Evolutionary conservation across 2,888 invertebrate species (phyloP).

Genomic region (Apotomis betuletana): DNA sequence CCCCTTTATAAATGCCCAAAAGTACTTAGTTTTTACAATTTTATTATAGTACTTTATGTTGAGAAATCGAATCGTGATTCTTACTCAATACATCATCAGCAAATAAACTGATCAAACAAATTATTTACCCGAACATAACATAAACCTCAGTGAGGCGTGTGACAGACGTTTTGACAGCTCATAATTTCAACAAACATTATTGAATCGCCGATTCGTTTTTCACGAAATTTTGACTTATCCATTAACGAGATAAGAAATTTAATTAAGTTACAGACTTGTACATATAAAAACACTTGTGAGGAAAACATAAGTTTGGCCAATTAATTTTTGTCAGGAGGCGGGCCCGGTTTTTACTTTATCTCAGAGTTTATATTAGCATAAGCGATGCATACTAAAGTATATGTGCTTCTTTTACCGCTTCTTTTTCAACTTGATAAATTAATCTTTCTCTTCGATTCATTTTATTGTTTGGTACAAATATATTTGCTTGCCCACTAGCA

Average conservation of each 20-base stretch:
- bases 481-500: too few relatives aligned
- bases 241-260: constrained; percentile 49
- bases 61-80: not conserved
- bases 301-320: constrained; percentile 28
- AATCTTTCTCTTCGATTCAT: too few relatives aligned
- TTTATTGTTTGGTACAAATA: too few relatives aligned
- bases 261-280: constrained; percentile 26
- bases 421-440: too few relatives aligned
- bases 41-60: too few relatives aligned
- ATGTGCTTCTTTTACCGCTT: not conserved
- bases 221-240: constrained; percentile 61
- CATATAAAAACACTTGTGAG: constrained; percentile 9
- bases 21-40: too few relatives aligned
- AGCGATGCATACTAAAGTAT: constrained; percentile 17
- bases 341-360: constrained; percentile 2
- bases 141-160: constrained; percentile 49
- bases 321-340: constrained; percentile 21
- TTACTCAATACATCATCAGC: constrained; percentile 1
- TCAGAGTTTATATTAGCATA: constrained; percentile 11
- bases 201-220: constrained; percentile 51
- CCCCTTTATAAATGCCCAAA: too few relatives aligned
- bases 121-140: constrained; percentile 48
- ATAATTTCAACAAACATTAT: constrained; percentile 56
- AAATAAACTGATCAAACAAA: constrained; percentile 30
- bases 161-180: constrained; percentile 54